Evolutionary conservation across 1,140 invertebrate species (phyloP), one percentile per base, ranked within the genome.

Genomic region (Neodiprion virginianus): DNA sequence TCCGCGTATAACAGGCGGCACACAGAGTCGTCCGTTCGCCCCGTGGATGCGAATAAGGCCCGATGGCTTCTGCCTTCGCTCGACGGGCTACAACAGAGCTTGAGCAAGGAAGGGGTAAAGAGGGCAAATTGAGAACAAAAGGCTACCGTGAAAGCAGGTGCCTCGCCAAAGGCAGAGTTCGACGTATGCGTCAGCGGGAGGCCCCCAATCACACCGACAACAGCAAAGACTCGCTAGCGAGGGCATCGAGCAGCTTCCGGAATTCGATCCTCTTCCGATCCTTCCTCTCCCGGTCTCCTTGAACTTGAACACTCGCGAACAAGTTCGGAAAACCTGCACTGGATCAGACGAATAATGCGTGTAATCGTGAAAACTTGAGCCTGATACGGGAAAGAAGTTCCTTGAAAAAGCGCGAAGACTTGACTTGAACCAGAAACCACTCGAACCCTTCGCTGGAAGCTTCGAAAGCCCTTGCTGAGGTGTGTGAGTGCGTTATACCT

Each of bases 131-230:
- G 11, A 61, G 53, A 61, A 61, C 53, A 61, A 61, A 61, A 61
- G 53, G 53, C n/a, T 17, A 61, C 53, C 53, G 53, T 61, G 53
- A 61, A 61, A 80, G 81, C 83, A 85, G 83, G 83, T 84, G 83
- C 80, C 79, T 78, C 73, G 79, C 71, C 76, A 80, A 83, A 77
- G 80, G 80, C 79, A 81, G 78, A 81, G 77, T 84, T 84, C 79
- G 82, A 84, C 81, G 78, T 76, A 74, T 70, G 23, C 77, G 78
- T 78, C 82, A 77, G 78, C 82, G 79, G 83, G 83, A 80, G 82
- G 81, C 81, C 82, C 79, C 79, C 80, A 79, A 83, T 84, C 83
- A 83, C 70, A 61, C 4, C 11, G 7, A 61, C 53, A 17, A 61
- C 5, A 5, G 11, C n/a, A 17, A 61, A 61, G n/a, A 21, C n/a